phyloP scores from a whole-genome alignment of 2,888 invertebrate genomes.

The Thecophora atra region DNA sequence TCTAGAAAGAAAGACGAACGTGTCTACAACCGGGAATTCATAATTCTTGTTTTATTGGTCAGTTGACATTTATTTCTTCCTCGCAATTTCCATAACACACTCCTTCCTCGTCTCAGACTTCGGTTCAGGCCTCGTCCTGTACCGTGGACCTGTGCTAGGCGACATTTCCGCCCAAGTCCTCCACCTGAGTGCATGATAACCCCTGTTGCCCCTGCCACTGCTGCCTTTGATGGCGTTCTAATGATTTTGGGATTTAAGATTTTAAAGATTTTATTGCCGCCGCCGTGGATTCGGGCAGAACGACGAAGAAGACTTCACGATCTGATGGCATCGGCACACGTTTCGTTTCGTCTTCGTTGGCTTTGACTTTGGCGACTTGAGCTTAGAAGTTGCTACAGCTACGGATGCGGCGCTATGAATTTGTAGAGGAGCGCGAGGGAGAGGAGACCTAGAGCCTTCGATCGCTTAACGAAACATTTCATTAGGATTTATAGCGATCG shows the following conservation, averaged over 20 bases:
- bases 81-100: constrained; percentile 1
- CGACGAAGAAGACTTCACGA: constrained; percentile 7
- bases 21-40: constrained; percentile 32
- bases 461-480: constrained; percentile 20
- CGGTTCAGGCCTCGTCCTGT: no score
- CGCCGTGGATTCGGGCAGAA: constrained; percentile 16
- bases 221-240: constrained; percentile 37
- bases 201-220: constrained; percentile 13
- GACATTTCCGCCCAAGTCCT: constrained; percentile 19
- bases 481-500: constrained; percentile 41
- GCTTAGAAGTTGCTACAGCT: constrained; percentile 4
- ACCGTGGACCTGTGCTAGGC: no score
- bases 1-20: not conserved
- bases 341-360: constrained; percentile 11
- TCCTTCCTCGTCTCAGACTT: not conserved
- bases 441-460: not conserved
- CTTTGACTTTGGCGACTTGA: constrained; percentile 5
- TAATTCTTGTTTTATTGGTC: constrained; percentile 37
- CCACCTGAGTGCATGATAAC: constrained; percentile 13
- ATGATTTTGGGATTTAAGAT: constrained; percentile 36
- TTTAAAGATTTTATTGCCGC: constrained; percentile 36
- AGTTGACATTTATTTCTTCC: constrained; percentile 34
- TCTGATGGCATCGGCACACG: constrained; percentile 18
- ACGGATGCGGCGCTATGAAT: no score
- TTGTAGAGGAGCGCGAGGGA: not conserved